These are phyloP conservation scores for Solen grandis DNA, from an alignment of 1,140 invertebrate genomes.

Conservation along the genomic window DNA sequence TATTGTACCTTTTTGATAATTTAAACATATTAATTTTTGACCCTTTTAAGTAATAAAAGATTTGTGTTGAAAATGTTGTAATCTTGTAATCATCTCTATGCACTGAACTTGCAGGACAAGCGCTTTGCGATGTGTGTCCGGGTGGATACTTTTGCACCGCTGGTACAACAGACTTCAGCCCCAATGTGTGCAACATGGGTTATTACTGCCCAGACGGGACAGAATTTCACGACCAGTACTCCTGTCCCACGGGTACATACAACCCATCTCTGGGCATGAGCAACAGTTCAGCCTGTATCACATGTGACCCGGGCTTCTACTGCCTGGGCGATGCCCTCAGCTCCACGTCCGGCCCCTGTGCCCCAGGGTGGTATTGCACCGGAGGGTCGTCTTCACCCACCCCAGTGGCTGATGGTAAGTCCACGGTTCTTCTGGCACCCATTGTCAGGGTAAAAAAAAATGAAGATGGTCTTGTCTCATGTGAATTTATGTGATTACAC, in stretches of 20 bases:
- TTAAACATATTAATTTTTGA: too few species aligned
- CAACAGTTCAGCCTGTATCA: slow-evolving; percentile 65
- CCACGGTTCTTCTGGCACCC: too few species aligned
- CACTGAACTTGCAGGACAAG: too few species aligned
- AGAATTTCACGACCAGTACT: slow-evolving; percentile 66
- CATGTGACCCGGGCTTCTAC: slow-evolving; percentile 74
- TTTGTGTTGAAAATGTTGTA: too few species aligned
- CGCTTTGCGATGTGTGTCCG: slow-evolving; percentile 70
- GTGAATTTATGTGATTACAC: too few species aligned
- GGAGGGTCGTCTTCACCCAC: slow-evolving; percentile 68
- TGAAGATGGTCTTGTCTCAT: too few species aligned
- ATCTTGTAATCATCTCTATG: too few species aligned
- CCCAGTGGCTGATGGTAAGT: slow-evolving; percentile 73
- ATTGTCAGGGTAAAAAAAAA: too few species aligned
- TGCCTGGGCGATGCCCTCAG: slow-evolving; percentile 67
- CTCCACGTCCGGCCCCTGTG: slow-evolving; percentile 69
- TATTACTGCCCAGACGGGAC: slow-evolving; percentile 76
- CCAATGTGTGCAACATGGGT: slow-evolving; percentile 66
- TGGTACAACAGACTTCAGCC: slow-evolving; percentile 66
- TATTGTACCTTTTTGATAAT: too few species aligned
- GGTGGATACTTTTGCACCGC: slow-evolving; percentile 71
- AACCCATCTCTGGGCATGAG: slow-evolving; percentile 62
- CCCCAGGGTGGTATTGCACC: slow-evolving; percentile 77
- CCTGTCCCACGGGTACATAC: slow-evolving; percentile 74
- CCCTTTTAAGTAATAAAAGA: too few species aligned